These are phyloP conservation scores for Drosophila peninsularis DNA, from an alignment of 2,888 invertebrate species.

Conservation along the genomic window DNA sequence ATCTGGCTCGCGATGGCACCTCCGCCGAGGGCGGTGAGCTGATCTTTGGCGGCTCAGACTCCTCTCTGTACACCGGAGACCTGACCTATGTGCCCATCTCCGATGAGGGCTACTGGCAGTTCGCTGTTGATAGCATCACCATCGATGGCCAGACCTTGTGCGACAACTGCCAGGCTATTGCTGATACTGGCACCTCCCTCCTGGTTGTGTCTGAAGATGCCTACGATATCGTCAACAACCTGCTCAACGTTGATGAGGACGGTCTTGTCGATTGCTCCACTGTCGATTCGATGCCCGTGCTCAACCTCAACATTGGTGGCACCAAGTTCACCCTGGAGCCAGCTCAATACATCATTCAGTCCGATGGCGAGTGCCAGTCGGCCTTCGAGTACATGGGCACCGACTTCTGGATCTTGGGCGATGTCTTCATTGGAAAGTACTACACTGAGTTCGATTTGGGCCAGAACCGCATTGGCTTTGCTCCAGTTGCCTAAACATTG, in stretches of 20 bases:
- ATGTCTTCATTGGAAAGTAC: constrained; percentile 97
- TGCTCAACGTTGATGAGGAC: constrained; percentile 38
- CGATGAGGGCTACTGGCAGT: constrained; percentile 97
- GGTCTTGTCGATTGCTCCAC: constrained; percentile 90
- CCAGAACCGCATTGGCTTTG: constrained; percentile 94
- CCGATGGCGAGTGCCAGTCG: constrained; percentile 92
- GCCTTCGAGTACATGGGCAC: constrained; percentile 94
- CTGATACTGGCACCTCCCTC: constrained; percentile 97
- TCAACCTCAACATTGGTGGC: constrained; percentile 91
- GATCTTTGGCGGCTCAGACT: constrained; percentile 96
- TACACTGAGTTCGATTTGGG: constrained; percentile 97
- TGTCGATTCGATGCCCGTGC: constrained; percentile 91
- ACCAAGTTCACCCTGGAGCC: constrained; percentile 90
- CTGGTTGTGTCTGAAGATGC: constrained; percentile 87
- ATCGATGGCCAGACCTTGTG: constrained; percentile 86
- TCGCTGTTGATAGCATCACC: constrained; percentile 90
- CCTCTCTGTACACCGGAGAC: constrained; percentile 90
- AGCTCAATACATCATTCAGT: constrained; percentile 89
- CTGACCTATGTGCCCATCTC: constrained; percentile 90
- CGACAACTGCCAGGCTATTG: constrained; percentile 88
- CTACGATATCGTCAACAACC: constrained; percentile 32
- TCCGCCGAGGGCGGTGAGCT: constrained; percentile 88
- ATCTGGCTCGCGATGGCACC: constrained; percentile 89
- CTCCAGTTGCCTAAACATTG: constrained; percentile 85
- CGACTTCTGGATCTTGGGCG: constrained; percentile 97